Base-by-base conservation (phyloP, 2,797 vertebrate genomes). In the Chanos chanos region DNA sequence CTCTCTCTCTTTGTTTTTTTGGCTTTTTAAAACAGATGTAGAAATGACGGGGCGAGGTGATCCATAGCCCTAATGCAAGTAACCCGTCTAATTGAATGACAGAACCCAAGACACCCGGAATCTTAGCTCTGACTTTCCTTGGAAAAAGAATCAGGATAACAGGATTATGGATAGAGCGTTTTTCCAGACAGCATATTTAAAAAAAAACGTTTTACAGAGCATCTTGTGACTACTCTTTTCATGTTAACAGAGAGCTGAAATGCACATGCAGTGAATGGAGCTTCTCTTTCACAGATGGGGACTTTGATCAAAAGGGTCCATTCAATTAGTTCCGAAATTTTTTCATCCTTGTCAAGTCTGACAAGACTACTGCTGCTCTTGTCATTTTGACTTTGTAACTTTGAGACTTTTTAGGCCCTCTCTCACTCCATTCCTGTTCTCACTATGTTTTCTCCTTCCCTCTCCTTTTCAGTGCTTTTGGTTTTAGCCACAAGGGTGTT, bases 141-240 rank as follows among this genome's bases (percentile, higher is more conserved):
- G 58, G 36, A 66, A 24, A 19, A 34, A 47, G 21, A 24, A 37
- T 50, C 5, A 15, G 55, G 31, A 31, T 52, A 36, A 27, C 39
- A 10, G 49, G 15, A 64, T 64, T 6, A n/a, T 40, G 36, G 36
- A 25, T 33, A 34, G 47, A 65, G 43, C 49, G 52, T 33, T 54
- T 70, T 60, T 72, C 66, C 60, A 70, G 63, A 25, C 60, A 30
- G 22, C 21, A 16, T 36, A 47, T 47, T 27, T 61, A 39, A n/a
- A n/a, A n/a, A n/a, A 18, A 44, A 34, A n/a, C 31, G 18, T 54
- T 65, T 45, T 2, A 21, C 30, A 54, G 48, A 39, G 33, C 22
- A 31, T 59, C 49, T 58, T 47, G 45, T 41, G 50, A 45, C 36
- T 36, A 24, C 27, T 45, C 15, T 40, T 28, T 76, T 50, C 43